Evolutionary conservation across 2,797 vertebrate genomes (phyloP).

Genomic region (Onychomys arenicola): DNA sequence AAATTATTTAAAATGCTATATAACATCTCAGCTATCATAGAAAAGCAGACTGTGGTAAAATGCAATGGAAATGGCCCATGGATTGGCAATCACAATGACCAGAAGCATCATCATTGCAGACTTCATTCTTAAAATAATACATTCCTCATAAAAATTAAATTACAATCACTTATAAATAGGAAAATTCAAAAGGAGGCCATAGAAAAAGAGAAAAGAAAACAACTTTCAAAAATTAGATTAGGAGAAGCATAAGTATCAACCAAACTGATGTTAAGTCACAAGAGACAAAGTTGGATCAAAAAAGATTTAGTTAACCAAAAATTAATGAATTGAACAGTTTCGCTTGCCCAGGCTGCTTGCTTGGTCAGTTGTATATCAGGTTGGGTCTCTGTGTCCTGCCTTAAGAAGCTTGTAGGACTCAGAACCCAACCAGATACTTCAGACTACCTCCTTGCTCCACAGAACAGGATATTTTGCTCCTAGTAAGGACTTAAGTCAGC

Average conservation of each 20-base stretch:
- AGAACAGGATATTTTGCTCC: background rate
- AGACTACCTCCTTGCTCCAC: background rate
- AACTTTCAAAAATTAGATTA: background rate
- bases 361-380: background rate
- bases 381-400: background rate
- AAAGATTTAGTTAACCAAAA: background rate
- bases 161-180: slow-evolving; percentile 31
- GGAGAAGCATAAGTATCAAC: background rate
- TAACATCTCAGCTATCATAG: background rate
- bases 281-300: background rate
- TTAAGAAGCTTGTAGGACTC: background rate
- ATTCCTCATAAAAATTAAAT: slow-evolving; percentile 50
- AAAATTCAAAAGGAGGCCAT: slow-evolving; percentile 41
- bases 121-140: slow-evolving; percentile 55
- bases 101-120: fast-evolving
- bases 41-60: slow-evolving; percentile 19
- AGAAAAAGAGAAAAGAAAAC: background rate
- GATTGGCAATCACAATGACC: slow-evolving; percentile 26
- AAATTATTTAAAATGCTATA: background rate
- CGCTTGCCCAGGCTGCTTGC: background rate
- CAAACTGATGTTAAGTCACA: background rate
- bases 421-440: background rate
- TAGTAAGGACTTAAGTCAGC: background rate
- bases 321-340: background rate
- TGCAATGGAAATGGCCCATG: background rate